phyloP scores from a whole-genome alignment of 2,888 invertebrate species.

The Gisinianus flammeolus region DNA sequence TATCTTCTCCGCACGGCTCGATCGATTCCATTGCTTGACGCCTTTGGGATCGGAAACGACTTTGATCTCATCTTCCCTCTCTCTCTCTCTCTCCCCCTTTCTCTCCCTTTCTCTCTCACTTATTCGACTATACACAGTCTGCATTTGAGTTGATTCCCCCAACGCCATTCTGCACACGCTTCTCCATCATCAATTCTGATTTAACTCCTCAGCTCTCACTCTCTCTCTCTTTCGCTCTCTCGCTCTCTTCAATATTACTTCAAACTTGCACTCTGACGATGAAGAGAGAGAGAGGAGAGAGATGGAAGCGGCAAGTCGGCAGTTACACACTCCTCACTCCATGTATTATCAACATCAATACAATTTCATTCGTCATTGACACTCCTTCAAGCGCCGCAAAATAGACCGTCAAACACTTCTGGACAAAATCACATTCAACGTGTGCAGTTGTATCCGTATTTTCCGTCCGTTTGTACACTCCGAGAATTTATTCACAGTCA shows the following conservation, averaged over 20 bases:
- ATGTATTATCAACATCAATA: slow-evolving; percentile 9
- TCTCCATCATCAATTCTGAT: slow-evolving; percentile 27
- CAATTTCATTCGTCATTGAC: slow-evolving; percentile 33
- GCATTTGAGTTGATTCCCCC: neutral
- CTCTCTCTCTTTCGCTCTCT: neutral
- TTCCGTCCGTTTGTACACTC: no score
- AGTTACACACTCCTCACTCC: neutral
- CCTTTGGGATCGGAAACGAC: slow-evolving; percentile 23
- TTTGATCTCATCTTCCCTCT: slow-evolving; percentile 25
- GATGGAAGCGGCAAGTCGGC: neutral
- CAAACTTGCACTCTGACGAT: neutral
- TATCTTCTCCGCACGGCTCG: slow-evolving; percentile 39
- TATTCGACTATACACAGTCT: neutral
- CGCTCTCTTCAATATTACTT: neutral
- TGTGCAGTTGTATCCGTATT: no score
- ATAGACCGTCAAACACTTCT: neutral
- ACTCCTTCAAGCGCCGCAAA: slow-evolving; percentile 14
- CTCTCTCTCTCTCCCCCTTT: neutral
- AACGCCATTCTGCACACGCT: neutral
- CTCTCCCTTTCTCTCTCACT: slow-evolving; percentile 6
- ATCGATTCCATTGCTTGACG: slow-evolving; percentile 32
- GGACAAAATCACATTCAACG: neutral
- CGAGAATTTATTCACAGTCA: no score
- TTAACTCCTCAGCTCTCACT: slow-evolving; percentile 7
- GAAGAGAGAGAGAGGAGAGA: neutral